Conservation (phyloP, 2,888 invertebrate genomes). For the Spodoptera littoralis region DNA sequence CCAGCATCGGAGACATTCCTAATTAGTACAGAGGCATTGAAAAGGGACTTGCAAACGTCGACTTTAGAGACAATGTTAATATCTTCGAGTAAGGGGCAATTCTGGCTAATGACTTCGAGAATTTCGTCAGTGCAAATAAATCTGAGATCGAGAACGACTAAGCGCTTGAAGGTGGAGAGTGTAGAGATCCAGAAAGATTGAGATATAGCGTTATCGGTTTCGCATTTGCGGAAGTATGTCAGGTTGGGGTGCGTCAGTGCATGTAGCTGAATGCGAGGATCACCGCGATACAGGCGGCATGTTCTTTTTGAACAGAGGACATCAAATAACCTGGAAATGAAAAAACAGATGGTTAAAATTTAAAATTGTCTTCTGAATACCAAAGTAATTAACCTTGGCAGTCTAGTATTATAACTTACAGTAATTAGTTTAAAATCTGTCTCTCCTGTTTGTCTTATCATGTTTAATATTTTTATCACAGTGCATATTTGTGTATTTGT, state of each 20-base stretch:
- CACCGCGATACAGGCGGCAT: conserved; percentile 79
- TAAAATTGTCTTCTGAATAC: conserved; percentile 9
- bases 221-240: conserved; percentile 83
- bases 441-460: neutral
- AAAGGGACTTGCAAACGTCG: conserved; percentile 82
- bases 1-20: conserved; percentile 85
- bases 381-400: neutral
- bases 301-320: conserved; percentile 85
- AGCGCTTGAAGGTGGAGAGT: conserved; percentile 75
- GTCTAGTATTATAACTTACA: neutral
- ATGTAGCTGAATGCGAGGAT: conserved; percentile 82
- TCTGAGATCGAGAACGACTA: conserved; percentile 83
- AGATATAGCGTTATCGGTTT: conserved; percentile 82
- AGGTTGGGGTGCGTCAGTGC: conserved; percentile 82
- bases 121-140: conserved; percentile 87
- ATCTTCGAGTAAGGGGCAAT: conserved; percentile 81
- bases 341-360: conserved; percentile 40
- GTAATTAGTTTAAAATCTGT: conserved; percentile 12
- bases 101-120: conserved; percentile 77
- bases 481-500: neutral
- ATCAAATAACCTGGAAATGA: conserved; percentile 84
- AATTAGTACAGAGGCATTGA: conserved; percentile 84
- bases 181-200: conserved; percentile 80
- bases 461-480: neutral
- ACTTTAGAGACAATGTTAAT: conserved; percentile 85